A percentile compares a stretch with the other conserved stretches of the same genome.
Evolutionary conservation across 2,797 vertebrate genomes (phyloP).

Genomic region (Clarias pachynema): DNA sequence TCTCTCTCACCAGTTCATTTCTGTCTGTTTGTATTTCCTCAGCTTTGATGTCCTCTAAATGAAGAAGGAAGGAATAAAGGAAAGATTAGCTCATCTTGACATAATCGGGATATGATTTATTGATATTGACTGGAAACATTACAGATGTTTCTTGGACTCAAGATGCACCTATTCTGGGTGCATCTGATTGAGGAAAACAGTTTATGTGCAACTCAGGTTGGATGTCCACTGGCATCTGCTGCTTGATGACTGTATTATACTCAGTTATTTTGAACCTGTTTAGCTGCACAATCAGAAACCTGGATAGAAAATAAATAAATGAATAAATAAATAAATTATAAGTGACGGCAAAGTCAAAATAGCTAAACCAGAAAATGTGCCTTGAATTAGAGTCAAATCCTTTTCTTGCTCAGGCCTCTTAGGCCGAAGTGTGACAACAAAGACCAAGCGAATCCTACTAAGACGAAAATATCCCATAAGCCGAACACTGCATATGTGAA

Average conservation of each 20-base stretch:
- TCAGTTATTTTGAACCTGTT: neutral
- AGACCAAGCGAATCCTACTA: neutral
- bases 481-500: neutral
- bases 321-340: no score
- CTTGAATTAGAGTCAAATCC: no score
- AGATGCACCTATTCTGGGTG: neutral
- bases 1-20: constrained; percentile 5
- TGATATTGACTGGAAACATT: neutral
- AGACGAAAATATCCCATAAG: neutral
- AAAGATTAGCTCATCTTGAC: neutral
- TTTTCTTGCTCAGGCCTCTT: no score
- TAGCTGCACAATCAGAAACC: constrained; percentile 20
- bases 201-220: neutral
- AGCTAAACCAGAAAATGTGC: neutral
- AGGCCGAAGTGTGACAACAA: neutral
- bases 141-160: neutral
- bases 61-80: neutral
- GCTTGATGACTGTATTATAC: neutral
- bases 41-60: constrained; percentile 5
- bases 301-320: neutral
- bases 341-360: neutral
- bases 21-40: neutral
- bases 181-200: neutral
- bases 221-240: neutral
- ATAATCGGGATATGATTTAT: neutral